These are phyloP conservation scores for Lasioglossum malachurum DNA, from an alignment of 2,888 invertebrate species.

Conservation along the genomic window DNA sequence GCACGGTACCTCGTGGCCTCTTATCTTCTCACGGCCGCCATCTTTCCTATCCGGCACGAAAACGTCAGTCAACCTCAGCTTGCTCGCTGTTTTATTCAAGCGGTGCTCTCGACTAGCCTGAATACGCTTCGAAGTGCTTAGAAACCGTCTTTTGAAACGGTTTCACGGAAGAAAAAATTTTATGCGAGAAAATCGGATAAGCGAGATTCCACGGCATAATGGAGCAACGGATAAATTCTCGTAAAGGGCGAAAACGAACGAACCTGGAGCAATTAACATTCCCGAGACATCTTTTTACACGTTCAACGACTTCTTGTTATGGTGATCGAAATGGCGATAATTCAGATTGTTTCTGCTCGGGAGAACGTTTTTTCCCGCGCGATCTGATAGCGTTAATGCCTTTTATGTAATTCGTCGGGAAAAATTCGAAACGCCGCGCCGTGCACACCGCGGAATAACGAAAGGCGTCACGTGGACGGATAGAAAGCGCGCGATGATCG, in stretches of 20 bases:
- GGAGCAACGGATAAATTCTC: neutral
- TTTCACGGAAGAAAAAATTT: neutral
- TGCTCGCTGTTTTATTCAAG: neutral
- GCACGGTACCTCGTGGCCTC: neutral
- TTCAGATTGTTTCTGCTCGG: neutral
- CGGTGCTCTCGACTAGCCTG: neutral
- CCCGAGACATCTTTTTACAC: neutral
- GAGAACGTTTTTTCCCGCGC: neutral
- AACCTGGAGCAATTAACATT: neutral
- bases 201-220: no score
- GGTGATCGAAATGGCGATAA: neutral
- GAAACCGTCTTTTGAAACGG: neutral
- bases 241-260: neutral
- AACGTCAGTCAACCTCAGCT: neutral
- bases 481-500: constrained; percentile 26
- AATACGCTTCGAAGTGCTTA: neutral
- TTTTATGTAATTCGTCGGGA: neutral
- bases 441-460: neutral
- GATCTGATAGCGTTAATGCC: neutral
- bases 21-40: neutral
- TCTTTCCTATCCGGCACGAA: neutral
- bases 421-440: neutral
- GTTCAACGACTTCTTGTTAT: neutral
- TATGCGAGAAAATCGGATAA: no score
- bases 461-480: constrained; percentile 35